Conservation (phyloP, 2,797 vertebrate genomes). For the Saxicola maurus region DNA sequence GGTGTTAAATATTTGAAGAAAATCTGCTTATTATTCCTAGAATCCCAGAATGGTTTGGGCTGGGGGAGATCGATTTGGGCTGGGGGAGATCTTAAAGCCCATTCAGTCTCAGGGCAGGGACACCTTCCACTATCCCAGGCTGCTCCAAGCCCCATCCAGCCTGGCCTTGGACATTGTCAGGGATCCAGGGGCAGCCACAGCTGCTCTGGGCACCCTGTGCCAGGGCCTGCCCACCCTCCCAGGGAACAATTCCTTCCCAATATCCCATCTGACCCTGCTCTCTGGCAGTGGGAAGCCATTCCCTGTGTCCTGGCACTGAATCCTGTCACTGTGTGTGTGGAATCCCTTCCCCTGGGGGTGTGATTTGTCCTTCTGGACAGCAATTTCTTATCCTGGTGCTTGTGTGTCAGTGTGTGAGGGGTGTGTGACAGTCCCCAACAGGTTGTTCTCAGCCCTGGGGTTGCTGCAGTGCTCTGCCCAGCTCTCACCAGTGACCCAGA, state of each 20-base stretch:
- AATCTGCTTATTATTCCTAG: not conserved
- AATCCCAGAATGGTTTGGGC: not conserved
- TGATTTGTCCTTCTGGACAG: not conserved
- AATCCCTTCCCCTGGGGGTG: no score
- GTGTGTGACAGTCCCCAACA: not conserved
- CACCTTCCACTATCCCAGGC: accelerated
- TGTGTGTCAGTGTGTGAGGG: no score
- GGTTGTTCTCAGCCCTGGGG: accelerated
- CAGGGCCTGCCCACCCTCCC: not conserved
- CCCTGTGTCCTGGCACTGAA: not conserved
- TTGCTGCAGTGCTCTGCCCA: not conserved
- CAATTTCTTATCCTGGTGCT: no score
- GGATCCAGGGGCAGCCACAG: not conserved
- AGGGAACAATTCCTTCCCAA: not conserved
- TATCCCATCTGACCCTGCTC: accelerated
- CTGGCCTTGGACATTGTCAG: not conserved
- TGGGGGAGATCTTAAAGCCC: not conserved
- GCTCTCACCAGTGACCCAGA: not conserved
- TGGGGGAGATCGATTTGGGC: not conserved
- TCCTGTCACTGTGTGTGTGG: not conserved
- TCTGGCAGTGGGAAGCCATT: accelerated
- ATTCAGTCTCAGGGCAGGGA: not conserved
- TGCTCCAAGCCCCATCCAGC: not conserved
- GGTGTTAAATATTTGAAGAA: not conserved
- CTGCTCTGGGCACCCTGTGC: not conserved